Conservation (phyloP, 2,888 invertebrate species). For the Gryllus longicercus region DNA sequence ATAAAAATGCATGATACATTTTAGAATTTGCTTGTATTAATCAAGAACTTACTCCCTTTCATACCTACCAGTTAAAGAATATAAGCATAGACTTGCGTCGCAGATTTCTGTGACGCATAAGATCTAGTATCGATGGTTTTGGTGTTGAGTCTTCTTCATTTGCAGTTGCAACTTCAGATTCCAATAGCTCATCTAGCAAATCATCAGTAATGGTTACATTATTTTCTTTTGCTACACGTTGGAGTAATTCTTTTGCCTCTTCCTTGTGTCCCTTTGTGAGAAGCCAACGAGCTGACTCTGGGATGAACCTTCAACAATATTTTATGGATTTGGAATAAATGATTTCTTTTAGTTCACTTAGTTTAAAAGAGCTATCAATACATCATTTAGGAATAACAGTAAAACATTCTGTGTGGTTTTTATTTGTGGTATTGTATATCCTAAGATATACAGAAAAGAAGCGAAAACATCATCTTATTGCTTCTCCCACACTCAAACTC, state of each 20-base stretch:
- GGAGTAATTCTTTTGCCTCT: slow-evolving; percentile 60
- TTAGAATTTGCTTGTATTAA: too few species aligned
- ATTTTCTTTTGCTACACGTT: slow-evolving; percentile 63
- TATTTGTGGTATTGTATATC: too few species aligned
- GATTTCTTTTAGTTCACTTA: too few species aligned
- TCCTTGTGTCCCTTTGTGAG: slow-evolving; percentile 59
- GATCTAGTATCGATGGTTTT: slow-evolving; percentile 56
- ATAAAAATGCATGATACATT: not conserved
- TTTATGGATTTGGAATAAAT: too few species aligned
- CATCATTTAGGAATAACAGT: too few species aligned
- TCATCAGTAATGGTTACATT: slow-evolving; percentile 56
- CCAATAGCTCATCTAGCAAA: slow-evolving; percentile 53
- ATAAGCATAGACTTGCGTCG: slow-evolving; percentile 63
- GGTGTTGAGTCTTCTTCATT: slow-evolving; percentile 45
- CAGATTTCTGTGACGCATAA: slow-evolving; percentile 59
- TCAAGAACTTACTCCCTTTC: not conserved
- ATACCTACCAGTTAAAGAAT: slow-evolving; percentile 67
- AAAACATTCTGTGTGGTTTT: too few species aligned
- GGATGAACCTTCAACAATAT: slow-evolving; percentile 55
- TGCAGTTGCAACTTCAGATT: slow-evolving; percentile 45
- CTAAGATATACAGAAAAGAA: too few species aligned
- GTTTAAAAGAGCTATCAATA: too few species aligned
- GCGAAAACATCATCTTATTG: too few species aligned
- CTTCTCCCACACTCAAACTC: too few species aligned
- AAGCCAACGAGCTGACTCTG: slow-evolving; percentile 72